phyloP scores from a whole-genome alignment of 2,113 vertebrate species.

The Rhinolophus sinicus region DNA sequence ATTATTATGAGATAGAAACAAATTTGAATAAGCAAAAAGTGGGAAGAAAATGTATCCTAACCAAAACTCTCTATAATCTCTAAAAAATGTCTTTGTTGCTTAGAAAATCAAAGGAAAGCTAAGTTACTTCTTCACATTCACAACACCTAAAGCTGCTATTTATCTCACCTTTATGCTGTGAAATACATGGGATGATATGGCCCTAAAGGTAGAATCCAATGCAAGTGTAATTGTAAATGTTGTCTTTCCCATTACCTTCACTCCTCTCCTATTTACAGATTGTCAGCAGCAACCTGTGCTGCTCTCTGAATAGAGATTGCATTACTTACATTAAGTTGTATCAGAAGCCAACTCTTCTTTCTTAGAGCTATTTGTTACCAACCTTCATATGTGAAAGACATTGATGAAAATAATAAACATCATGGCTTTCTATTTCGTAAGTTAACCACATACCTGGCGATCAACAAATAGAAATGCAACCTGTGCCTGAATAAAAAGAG shows the following conservation, averaged over 20 bases:
- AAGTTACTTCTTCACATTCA: background rate
- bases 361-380: constrained; percentile 60
- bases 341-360: constrained; percentile 72
- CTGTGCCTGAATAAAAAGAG: constrained; percentile 58
- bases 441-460: background rate
- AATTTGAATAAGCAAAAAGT: background rate
- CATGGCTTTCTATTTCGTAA: background rate
- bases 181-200: background rate
- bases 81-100: background rate
- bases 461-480: background rate
- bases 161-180: background rate
- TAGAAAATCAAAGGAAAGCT: background rate
- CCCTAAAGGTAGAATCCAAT: background rate
- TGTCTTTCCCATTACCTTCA: constrained; percentile 33
- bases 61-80: background rate
- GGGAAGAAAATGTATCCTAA: background rate
- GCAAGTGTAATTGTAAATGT: background rate
- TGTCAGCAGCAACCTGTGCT: constrained; percentile 43
- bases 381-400: constrained; percentile 21
- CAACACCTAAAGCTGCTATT: background rate
- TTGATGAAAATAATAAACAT: constrained; percentile 58
- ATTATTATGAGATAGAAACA: background rate
- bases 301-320: constrained; percentile 56
- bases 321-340: constrained; percentile 49
- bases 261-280: constrained; percentile 30